Conservation (phyloP, 2,888 invertebrate species). For the Eupithecia exiguata region DNA sequence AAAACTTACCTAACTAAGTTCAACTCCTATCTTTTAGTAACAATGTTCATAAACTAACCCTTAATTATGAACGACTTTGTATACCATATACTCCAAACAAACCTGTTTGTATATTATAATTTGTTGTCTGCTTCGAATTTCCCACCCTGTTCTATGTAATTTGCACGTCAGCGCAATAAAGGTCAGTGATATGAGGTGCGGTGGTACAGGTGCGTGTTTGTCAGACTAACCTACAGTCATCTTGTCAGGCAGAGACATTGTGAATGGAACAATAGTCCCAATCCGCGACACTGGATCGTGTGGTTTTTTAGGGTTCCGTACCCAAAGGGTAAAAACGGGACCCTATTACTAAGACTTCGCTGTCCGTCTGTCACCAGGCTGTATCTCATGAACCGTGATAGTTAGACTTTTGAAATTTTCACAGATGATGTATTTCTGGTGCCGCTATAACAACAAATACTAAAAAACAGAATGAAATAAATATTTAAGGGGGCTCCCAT, state of each 20-base stretch:
- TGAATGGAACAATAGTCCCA: background rate
- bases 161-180: conserved; percentile 18
- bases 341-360: no score
- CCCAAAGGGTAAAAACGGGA: no score
- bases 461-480: no score
- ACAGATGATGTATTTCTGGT: no score
- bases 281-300: background rate
- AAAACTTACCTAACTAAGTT: background rate
- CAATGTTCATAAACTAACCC: conserved; percentile 11
- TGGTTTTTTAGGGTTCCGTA: no score
- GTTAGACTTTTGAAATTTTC: no score
- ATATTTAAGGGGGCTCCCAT: no score
- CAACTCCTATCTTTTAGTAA: background rate
- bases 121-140: background rate
- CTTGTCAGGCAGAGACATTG: background rate
- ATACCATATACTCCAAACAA: background rate
- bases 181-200: conserved; percentile 18
- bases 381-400: no score
- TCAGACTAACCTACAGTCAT: background rate
- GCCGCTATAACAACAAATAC: no score
- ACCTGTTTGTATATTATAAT: conserved; percentile 6
- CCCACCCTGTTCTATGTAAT: conserved; percentile 35
- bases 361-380: no score
- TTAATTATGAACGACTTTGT: conserved; percentile 4
- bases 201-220: conserved; percentile 7